Evolutionary conservation across 30 jellyfish, hydroid and myxozoan genomes (phyloP).

Genomic region (Rhopilema esculentum): DNA sequence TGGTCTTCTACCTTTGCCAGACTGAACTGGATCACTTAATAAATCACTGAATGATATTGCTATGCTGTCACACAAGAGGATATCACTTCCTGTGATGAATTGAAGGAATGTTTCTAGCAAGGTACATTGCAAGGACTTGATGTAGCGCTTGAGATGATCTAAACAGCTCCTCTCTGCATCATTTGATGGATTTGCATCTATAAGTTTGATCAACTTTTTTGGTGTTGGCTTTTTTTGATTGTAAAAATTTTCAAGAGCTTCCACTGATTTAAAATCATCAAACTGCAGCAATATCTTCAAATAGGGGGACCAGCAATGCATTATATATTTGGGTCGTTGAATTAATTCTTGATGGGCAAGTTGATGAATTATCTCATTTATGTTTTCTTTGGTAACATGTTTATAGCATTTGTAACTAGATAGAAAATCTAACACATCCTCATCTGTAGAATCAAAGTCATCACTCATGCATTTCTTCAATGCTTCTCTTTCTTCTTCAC

Average conservation of each 20-base stretch:
- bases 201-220: conserved; percentile 16
- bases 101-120: conserved; percentile 34
- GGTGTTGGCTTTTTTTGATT: conserved; percentile 4
- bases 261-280: conserved; percentile 6
- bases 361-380: conserved; percentile 30
- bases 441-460: conserved; percentile 9
- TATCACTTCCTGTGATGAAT: conserved; percentile 66
- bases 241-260: conserved; percentile 1
- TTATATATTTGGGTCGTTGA: conserved; percentile 16
- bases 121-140: conserved; percentile 44
- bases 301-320: conserved; percentile 18
- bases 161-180: conserved; percentile 62
- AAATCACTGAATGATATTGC: conserved; percentile 14
- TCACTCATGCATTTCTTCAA: conserved; percentile 28
- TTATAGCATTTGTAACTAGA: conserved; percentile 17
- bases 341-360: conserved; percentile 54
- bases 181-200: conserved; percentile 39
- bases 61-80: conserved; percentile 36
- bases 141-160: conserved; percentile 43
- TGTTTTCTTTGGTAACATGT: conserved; percentile 22
- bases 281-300: not conserved
- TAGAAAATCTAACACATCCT: conserved; percentile 46
- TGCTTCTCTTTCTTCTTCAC: too few species aligned
- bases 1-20: conserved; percentile 62
- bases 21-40: conserved; percentile 2